Evolutionary conservation across 2,888 invertebrate genomes (phyloP), one percentile per base, ranked within the genome.

Genomic region (Polia nebulosa): DNA sequence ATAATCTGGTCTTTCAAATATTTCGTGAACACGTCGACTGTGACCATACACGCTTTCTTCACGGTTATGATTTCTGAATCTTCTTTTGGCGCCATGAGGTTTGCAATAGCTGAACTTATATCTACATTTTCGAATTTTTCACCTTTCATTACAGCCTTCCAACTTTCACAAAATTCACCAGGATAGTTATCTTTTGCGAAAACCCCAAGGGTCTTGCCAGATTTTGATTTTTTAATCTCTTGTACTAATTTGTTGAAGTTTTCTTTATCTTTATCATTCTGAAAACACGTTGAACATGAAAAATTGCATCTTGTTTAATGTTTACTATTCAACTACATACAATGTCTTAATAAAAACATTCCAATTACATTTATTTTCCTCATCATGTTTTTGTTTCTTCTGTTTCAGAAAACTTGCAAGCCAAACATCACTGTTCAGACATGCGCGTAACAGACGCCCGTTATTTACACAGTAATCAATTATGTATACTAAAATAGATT

Each of bases 1-100:
- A 99, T 99, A 80, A 99, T 98, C 94, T 99, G 99, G 93, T 99
- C 99, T 92, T 99, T 98, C 49, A 99, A 96, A 93, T 99, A 99
- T 92, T 99, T 99, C 57, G 98, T 98, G 92, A 99, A 99, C 17
- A 99, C 97, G 94, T 99, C 99, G 64, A 98, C 98, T 13, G 99
- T 98, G 15, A 99, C 98, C 89, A 98, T 95, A 84, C 98, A 98
- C 0, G 99, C 99, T 94, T 99, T 99, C 89, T 98, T 99, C 62
- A 99, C 97, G 11, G 98, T 97, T 58, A 97, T 96, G 64, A 99
- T 95, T 94, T 99, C 99, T 0, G 97, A 93, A 80, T 99, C 99
- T 92, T 99, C 99, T 94, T 99, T 99, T 0, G 98, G 97, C 8
- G 99, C 98, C 97, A 99, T 98, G 1, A 99, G 95, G 81, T 98